A percentile compares a stretch with the other conserved stretches of the same genome.
These are phyloP conservation scores for Crocodylus rhombifer DNA, from an alignment of 2,797 vertebrate genomes.

Conservation along the genomic window DNA sequence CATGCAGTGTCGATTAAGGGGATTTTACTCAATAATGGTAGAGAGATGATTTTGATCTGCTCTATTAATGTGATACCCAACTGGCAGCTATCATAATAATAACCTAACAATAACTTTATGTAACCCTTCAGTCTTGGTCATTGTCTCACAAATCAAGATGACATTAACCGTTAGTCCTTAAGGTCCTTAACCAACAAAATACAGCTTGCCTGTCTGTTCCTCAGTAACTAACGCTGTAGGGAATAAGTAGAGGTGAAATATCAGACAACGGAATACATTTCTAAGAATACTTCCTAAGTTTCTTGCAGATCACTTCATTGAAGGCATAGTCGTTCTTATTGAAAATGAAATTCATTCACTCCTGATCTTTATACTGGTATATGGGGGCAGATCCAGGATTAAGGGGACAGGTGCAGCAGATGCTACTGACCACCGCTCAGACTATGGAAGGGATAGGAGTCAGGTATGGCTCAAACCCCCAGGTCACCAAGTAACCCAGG, in stretches of 20 bases:
- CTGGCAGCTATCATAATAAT: not conserved
- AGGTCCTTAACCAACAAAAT: not conserved
- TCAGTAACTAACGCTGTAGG: too few species aligned
- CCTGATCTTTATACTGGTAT: not conserved
- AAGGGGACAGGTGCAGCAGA: too few species aligned
- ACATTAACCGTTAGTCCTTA: accelerated
- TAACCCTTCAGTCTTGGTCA: not conserved
- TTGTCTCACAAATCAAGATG: accelerated
- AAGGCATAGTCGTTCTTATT: not conserved
- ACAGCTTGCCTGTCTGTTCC: not conserved
- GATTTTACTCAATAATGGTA: not conserved
- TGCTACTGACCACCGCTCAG: too few species aligned
- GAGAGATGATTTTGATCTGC: not conserved
- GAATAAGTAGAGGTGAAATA: not conserved
- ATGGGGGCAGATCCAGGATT: too few species aligned
- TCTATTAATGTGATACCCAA: accelerated
- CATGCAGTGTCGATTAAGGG: not conserved
- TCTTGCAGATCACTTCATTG: not conserved
- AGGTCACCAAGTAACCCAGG: too few species aligned
- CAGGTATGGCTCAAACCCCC: too few species aligned
- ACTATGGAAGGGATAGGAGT: too few species aligned
- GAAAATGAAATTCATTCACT: accelerated
- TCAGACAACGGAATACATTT: accelerated
- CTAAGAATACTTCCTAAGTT: not conserved
- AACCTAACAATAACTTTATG: accelerated